Evolutionary conservation across 1,140 invertebrate genomes (phyloP), one percentile per base, ranked within the genome.

Genomic region (Lutraria rhynchaena): DNA sequence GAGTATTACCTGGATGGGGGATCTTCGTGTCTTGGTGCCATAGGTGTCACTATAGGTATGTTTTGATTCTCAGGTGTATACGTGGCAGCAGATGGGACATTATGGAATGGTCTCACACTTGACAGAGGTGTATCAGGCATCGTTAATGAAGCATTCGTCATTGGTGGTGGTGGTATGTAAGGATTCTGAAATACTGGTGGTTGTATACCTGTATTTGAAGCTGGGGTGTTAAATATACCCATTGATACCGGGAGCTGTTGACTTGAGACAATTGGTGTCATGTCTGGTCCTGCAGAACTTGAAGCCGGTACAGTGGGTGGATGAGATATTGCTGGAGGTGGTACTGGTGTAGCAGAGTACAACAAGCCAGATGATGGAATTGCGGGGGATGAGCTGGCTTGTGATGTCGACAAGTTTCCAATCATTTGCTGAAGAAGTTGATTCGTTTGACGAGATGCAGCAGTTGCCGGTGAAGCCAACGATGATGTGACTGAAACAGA

Each of bases 51-150:
- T 17, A 83, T 77, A 37, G 84, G 85, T 46, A 85, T 73, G 13
- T 78, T 63, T 27, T 87, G 88, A 65, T 74, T 63, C 27, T 84
- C 78, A 7, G 87, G 85, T 0, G 69, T 80, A 37, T 82, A 75
- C 0, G 69, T 78, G 7, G 80, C 58, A n/a, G 71, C 82, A 15
- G 78, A 17, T 17, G 67, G 65, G 19, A 83, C 75, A 37, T 61
- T 53, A 17, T 71, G 29, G 27, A 69, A 69, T 19, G 37, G n/a
- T 41, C 53, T 51, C 17, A 19, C 19, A 15, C n/a, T 63, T 19
- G 73, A n/a, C 22, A n/a, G 13, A 29, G 44, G 27, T 17, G 55
- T 9, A 15, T n/a, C 44, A 19, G 58, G 41, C 3, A 41, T 29
- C 19, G 29, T 24, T 15, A 17, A 7, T 13, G 57, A 15, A 5